phyloP scores from a whole-genome alignment of 1,140 invertebrate genomes.

The Bathynomus jamesi region DNA sequence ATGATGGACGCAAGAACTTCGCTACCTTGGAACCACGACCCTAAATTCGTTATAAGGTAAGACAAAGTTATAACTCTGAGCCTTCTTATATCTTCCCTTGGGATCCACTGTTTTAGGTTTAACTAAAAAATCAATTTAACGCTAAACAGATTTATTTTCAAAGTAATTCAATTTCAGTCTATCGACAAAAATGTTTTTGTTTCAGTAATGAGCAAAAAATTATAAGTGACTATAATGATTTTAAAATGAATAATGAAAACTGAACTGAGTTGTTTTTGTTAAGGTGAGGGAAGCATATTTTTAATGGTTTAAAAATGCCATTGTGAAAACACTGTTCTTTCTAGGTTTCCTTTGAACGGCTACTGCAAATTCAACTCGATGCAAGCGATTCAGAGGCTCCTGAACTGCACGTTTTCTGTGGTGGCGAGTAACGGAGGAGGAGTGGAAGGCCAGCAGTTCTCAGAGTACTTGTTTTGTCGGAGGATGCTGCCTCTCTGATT shows the following conservation, averaged over 20 bases:
- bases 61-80: background rate
- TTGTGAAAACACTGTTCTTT: background rate
- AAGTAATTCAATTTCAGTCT: no score
- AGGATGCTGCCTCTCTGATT: slow-evolving; percentile 41
- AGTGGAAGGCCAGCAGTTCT: slow-evolving; percentile 85
- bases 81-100: background rate
- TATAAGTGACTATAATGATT: no score
- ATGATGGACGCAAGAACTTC: slow-evolving; percentile 45
- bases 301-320: background rate
- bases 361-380: slow-evolving; percentile 87
- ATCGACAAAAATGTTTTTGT: no score
- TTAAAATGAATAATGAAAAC: no score
- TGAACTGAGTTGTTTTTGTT: no score
- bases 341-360: slow-evolving; percentile 78
- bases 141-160: no score
- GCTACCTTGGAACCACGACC: slow-evolving; percentile 36
- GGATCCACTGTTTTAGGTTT: no score
- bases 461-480: slow-evolving; percentile 78
- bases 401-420: slow-evolving; percentile 74
- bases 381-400: slow-evolving; percentile 74
- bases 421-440: slow-evolving; percentile 78
- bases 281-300: background rate
- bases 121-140: no score
- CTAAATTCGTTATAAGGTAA: slow-evolving; percentile 33
- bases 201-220: no score